Base-by-base conservation (phyloP, 2,113 vertebrate species). In the Cyprinodon tularosa region DNA sequence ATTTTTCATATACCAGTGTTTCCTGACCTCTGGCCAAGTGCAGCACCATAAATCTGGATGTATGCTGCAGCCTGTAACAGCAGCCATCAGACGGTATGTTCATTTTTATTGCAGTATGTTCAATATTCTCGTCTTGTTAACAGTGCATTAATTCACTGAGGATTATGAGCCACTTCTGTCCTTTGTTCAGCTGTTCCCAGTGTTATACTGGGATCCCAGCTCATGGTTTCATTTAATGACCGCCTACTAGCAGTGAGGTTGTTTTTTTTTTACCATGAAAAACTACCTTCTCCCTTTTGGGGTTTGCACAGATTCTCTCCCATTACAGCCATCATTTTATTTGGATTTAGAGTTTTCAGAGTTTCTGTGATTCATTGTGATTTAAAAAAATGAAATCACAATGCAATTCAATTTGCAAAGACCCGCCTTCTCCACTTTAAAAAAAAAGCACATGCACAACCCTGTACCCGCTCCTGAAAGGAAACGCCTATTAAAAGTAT, bases 1-100 rank as follows among this genome's bases (percentile, higher is more conserved):
- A 72, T 81, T 73, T 65, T 70, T 68, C 68, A 59, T 36, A 61
- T 86, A 71, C 68, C 5, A 40, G 14, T 10, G 59, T 72, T 67
- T 59, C 77, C 9, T 78, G 71, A 74, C 57, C 65, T 77, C 36
- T 20, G 63, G 64, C 47, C 17, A 72, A 78, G 44, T 36, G 61
- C 38, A 70, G 66, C 22, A 45, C 39, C 2, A 83, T 76, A 17
- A 42, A 76, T 76, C 47, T 57, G 17, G 3, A 50, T 64, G 12
- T 71, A 61, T 65, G 29, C n/a, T 36, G 13, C 2, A 68, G 37
- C 61, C 50, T 71, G 15, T 29, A 74, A 36, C 65, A 79, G n/a
- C 12, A 47, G 53, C 63, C n/a, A 22, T 71, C 77, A 53, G 40
- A 40, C n/a, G 15, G 13, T 71, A 42, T 74, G 45, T 63, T 48